Base-by-base conservation (phyloP, 1,140 invertebrate genomes). In the Drosophila kikkawai region DNA sequence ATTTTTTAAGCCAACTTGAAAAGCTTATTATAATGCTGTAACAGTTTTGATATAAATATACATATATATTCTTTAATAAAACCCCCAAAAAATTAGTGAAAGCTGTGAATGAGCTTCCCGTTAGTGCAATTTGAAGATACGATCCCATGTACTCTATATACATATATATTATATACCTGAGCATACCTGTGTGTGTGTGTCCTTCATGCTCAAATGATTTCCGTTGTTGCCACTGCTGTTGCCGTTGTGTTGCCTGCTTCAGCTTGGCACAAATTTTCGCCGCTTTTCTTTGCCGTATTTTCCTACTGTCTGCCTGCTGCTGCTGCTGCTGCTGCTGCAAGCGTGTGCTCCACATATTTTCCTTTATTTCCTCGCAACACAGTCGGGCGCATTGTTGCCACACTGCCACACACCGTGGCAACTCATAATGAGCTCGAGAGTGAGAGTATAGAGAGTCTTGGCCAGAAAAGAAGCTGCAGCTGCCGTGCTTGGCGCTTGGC, bases 161-260 rank as follows among this genome's bases (percentile, higher is more conserved):
- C 9, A 39, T 22, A 37, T 17, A 42, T 36, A 36, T 22, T 36
- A 19, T 47, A 48, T 19, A 73, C 51, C 53, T 39, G 53, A 71
- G 53, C 36, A 59, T 29, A 29, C 26, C 5, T 29, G 44, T 58
- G 66, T 29, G 44, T 58, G 66, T 71, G 67, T 42, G 70, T 74
- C 70, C 70, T 74, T 74, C 70, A 74, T 60, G 70, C 70, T 60
- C 70, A 74, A 74, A 74, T 74, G 70, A 74, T 73, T 74, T 74
- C 70, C 68, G 66, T 73, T 70, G 65, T 59, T 70, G 51, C 51
- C 45, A 39, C 42, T 36, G 69, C 36, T 53, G 29, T 3, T 22
- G 69, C 29, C 17, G n/a, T n/a, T 17, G 59, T 17, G n/a, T n/a
- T 17, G 59, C 29, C 36, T 29, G 26, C 26, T 29, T 29, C 26